A percentile compares a stretch with the other conserved stretches of the same genome.
phyloP scores from a whole-genome alignment of 2,113 vertebrate species.

The Quiscalus mexicanus region DNA sequence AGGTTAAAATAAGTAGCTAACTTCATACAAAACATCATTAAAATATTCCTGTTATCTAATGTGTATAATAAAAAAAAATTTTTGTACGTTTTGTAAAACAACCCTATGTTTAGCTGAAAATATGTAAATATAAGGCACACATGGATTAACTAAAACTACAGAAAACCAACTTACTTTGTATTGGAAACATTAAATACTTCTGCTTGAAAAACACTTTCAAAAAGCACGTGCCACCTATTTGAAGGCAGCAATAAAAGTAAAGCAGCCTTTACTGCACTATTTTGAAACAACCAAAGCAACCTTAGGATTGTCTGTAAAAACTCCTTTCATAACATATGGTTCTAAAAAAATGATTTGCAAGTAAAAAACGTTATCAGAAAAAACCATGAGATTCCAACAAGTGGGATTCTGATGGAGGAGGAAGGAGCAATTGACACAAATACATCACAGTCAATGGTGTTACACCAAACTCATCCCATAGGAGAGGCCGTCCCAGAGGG shows the following conservation, averaged over 20 bases:
- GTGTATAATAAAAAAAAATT: accelerated
- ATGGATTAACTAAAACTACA: neutral
- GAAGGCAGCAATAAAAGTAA: neutral
- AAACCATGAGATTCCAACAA: neutral
- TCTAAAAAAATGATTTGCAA: neutral
- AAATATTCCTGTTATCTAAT: neutral
- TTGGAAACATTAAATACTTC: neutral
- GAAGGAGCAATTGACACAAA: neutral
- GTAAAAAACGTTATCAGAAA: neutral
- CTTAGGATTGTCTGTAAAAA: neutral
- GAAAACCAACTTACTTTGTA: neutral
- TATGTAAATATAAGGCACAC: neutral
- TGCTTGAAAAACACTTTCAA: neutral
- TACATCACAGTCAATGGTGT: neutral
- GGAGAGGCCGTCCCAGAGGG: neutral
- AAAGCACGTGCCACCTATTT: neutral
- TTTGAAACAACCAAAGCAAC: neutral
- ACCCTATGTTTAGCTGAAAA: neutral
- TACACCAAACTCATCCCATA: neutral
- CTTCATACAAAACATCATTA: neutral
- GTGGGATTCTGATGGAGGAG: neutral
- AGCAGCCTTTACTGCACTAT: neutral
- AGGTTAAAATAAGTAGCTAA: neutral
- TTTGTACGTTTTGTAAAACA: neutral
- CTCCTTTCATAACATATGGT: neutral